phyloP scores from a whole-genome alignment of 2,113 vertebrate species.

The Proterorhinus semilunaris region DNA sequence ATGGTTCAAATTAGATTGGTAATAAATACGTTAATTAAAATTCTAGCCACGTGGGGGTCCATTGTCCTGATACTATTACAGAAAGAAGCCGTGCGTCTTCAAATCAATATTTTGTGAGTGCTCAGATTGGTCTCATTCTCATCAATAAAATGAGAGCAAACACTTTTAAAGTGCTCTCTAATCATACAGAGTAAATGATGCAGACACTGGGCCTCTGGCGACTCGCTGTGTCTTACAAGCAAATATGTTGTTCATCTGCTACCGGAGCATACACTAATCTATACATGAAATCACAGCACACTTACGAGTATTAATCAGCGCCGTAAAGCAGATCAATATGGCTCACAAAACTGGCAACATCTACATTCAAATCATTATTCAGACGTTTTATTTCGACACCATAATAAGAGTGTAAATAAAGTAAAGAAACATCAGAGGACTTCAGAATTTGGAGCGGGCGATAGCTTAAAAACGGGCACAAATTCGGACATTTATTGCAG shows the following conservation, averaged over 20 bases:
- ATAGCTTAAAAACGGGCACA: too few relatives aligned
- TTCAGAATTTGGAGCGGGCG: neutral
- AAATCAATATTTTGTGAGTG: conserved; percentile 46
- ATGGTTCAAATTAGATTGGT: too few relatives aligned
- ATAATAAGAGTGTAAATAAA: conserved; percentile 16
- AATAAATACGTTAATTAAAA: neutral
- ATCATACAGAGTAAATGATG: conserved; percentile 72
- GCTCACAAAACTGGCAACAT: conserved; percentile 48
- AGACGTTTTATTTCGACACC: conserved; percentile 12
- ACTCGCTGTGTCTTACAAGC: conserved; percentile 71
- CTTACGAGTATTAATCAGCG: conserved; percentile 57
- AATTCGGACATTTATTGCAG: too few relatives aligned
- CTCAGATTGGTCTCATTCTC: conserved; percentile 42
- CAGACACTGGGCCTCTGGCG: conserved; percentile 49
- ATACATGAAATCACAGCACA: conserved; percentile 61
- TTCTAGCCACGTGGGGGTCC: neutral
- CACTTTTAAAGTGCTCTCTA: conserved; percentile 64
- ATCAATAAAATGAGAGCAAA: conserved; percentile 69
- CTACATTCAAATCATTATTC: conserved; percentile 28
- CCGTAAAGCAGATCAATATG: conserved; percentile 62
- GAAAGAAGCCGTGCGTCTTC: conserved; percentile 20
- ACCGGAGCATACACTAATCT: conserved; percentile 67
- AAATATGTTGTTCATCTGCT: conserved; percentile 65
- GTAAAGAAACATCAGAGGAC: neutral
- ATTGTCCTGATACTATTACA: neutral